phyloP scores from a whole-genome alignment of 2,797 vertebrate genomes.

The Eospalax fontanierii region DNA sequence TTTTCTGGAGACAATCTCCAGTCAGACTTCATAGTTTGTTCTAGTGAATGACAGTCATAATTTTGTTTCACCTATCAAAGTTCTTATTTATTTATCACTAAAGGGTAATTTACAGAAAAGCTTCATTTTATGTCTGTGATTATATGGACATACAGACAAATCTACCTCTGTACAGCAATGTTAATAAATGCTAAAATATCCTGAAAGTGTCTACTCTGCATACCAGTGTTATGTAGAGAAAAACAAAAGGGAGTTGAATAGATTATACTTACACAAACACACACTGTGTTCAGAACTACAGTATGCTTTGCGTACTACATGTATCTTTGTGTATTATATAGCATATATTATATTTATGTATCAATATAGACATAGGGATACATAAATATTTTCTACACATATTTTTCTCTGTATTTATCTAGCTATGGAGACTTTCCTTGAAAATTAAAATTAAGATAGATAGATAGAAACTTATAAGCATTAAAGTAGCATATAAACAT shows the following conservation, averaged over 20 bases:
- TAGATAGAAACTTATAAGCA: not conserved
- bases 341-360: not conserved
- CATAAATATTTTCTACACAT: not conserved
- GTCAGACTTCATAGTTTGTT: not conserved
- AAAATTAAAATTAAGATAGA: conserved; percentile 31
- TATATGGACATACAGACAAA: not conserved
- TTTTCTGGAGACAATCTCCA: not conserved
- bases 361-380: not conserved
- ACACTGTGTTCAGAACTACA: not conserved
- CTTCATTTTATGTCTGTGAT: not conserved
- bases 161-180: not conserved
- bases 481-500: not conserved
- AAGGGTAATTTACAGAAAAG: not conserved
- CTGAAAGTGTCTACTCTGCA: not conserved
- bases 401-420: not conserved
- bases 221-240: not conserved
- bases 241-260: not conserved
- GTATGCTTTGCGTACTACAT: not conserved
- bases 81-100: not conserved
- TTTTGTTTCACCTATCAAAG: not conserved
- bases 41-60: not conserved
- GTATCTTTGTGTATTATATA: not conserved
- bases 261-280: not conserved
- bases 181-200: not conserved
- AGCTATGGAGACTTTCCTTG: not conserved